These are phyloP conservation scores for Rhinella marina DNA, from an alignment of 2,797 vertebrate genomes.

Conservation along the genomic window DNA sequence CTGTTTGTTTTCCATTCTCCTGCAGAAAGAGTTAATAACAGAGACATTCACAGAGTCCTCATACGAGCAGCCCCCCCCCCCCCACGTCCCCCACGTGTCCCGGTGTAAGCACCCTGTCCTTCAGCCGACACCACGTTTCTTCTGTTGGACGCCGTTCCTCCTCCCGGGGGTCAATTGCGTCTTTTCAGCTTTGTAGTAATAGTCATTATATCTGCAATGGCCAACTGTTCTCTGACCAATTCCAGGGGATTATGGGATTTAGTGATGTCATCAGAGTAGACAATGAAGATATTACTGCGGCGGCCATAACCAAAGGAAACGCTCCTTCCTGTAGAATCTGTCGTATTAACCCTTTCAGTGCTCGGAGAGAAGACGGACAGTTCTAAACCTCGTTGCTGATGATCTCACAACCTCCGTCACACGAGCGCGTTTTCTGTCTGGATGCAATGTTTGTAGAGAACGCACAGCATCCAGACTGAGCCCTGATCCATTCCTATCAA, in stretches of 20 bases:
- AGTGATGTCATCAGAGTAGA: slow-evolving; percentile 22
- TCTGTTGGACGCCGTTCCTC: neutral
- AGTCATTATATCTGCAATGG: neutral
- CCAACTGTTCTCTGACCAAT: neutral
- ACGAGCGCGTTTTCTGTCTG: too few species aligned
- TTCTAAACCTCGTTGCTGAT: neutral
- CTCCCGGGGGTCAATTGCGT: neutral
- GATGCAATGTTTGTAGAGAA: too few species aligned
- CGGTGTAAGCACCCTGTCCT: too few species aligned
- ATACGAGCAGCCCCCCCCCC: too few species aligned
- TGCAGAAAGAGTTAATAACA: too few species aligned
- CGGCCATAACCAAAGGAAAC: neutral
- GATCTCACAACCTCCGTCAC: too few species aligned
- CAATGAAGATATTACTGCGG: slow-evolving; percentile 13
- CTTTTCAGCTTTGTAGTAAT: neutral
- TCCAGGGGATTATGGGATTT: slow-evolving; percentile 34
- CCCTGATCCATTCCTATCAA: too few species aligned
- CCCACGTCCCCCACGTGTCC: too few species aligned
- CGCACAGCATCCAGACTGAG: too few species aligned
- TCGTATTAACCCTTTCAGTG: neutral
- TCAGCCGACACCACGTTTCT: too few species aligned
- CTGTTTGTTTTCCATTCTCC: too few species aligned
- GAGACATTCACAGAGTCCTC: too few species aligned
- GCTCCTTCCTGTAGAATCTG: neutral
- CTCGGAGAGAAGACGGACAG: neutral